Conservation (phyloP, 2,113 vertebrate genomes). For the Turnix velox region DNA sequence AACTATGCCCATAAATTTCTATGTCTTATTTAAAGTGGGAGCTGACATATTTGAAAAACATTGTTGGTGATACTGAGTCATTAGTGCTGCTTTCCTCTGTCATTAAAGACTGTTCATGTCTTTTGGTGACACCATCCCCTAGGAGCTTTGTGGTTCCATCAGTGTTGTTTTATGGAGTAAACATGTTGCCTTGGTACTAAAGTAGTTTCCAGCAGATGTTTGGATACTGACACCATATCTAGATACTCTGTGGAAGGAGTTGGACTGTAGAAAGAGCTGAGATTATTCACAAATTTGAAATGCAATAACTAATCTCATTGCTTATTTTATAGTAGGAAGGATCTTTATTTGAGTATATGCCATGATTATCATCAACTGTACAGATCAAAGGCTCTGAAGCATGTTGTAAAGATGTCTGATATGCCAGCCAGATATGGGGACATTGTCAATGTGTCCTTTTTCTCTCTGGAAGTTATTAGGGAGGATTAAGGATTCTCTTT, state of each 20-base stretch:
- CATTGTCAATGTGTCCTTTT: not conserved
- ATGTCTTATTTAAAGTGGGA: not conserved
- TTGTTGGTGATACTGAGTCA: not conserved
- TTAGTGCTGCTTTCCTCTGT: not conserved
- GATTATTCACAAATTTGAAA: not conserved
- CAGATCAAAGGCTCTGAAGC: not conserved
- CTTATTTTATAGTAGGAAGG: not conserved
- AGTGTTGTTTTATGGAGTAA: not conserved
- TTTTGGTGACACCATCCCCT: not conserved
- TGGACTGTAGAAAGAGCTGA: not conserved
- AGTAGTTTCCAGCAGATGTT: not conserved
- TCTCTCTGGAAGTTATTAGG: not conserved
- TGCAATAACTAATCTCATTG: not conserved
- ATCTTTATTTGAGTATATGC: not conserved
- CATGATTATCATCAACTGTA: not conserved
- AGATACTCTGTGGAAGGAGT: not conserved
- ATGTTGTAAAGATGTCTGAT: not conserved
- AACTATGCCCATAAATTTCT: not conserved
- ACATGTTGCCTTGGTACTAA: not conserved
- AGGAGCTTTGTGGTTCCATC: not conserved
- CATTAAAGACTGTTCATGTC: not conserved
- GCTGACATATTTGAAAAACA: not conserved
- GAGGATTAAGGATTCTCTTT: not conserved
- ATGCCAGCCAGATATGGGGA: not conserved
- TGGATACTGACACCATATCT: not conserved